These are phyloP conservation scores for Hemithea aestivaria DNA, from an alignment of 2,888 invertebrate genomes.

Conservation along the genomic window DNA sequence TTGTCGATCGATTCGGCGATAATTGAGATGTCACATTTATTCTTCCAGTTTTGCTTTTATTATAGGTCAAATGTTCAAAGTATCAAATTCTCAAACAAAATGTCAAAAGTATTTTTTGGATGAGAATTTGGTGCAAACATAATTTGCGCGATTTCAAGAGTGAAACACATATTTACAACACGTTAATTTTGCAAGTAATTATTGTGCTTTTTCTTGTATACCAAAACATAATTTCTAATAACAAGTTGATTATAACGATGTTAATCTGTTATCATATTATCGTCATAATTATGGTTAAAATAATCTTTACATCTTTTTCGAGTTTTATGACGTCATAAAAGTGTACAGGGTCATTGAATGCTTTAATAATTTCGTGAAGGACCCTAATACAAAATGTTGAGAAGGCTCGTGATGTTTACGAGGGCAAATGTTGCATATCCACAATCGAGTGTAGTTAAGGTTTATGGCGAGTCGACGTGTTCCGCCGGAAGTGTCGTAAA, in stretches of 20 bases:
- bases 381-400: conserved; percentile 49
- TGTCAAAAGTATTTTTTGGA: too few species aligned
- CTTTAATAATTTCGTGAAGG: conserved; percentile 46
- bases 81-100: too few species aligned
- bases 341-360: conserved; percentile 48
- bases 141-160: too few species aligned
- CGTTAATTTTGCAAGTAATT: too few species aligned
- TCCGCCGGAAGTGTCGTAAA: conserved; percentile 69
- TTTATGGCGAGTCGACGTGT: conserved; percentile 56
- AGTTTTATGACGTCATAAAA: conserved; percentile 50
- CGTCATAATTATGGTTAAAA: conserved; percentile 33
- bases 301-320: conserved; percentile 37
- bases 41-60: not conserved
- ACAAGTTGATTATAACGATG: too few species aligned
- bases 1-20: conserved; percentile 11
- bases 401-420: conserved; percentile 53
- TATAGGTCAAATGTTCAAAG: too few species aligned
- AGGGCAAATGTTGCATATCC: conserved; percentile 49
- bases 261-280: conserved; percentile 26
- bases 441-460: conserved; percentile 48
- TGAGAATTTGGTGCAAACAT: too few species aligned
- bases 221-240: too few species aligned
- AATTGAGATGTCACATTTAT: conserved; percentile 8
- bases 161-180: too few species aligned
- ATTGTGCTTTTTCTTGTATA: too few species aligned